Conservation (phyloP, 2,113 vertebrate species). For the Xiphophorus couchianus region DNA sequence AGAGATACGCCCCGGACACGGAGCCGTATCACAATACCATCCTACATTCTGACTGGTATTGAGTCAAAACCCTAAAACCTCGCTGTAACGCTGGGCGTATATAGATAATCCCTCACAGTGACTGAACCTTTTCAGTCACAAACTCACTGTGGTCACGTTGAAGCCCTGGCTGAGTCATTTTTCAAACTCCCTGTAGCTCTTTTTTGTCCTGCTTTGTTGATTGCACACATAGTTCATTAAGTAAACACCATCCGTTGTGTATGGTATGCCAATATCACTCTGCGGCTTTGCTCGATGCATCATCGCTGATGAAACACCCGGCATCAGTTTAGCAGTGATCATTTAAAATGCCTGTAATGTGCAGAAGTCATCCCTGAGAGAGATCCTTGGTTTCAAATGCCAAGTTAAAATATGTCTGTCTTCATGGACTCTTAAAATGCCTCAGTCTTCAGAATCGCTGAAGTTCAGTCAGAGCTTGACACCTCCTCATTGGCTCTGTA, state of each 20-base stretch:
- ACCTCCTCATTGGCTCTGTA: conserved; percentile 21
- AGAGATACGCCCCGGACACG: too few relatives aligned
- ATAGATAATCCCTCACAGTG: conserved; percentile 56
- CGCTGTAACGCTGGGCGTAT: conserved; percentile 47
- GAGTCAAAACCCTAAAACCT: conserved; percentile 61
- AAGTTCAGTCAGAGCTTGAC: conserved; percentile 23
- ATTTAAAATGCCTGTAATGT: conserved; percentile 46
- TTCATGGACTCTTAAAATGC: conserved; percentile 7
- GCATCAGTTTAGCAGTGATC: conserved; percentile 44
- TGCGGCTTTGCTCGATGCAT: conserved; percentile 49
- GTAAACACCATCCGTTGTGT: conserved; percentile 67
- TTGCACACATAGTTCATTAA: conserved; percentile 67
- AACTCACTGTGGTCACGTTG: conserved; percentile 33
- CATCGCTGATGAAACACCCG: conserved; percentile 60
- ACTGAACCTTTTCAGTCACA: conserved; percentile 26
- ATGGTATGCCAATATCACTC: conserved; percentile 62
- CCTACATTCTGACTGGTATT: conserved; percentile 62
- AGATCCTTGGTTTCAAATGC: conserved; percentile 11
- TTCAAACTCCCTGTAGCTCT: conserved; percentile 40
- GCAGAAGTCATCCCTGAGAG: conserved; percentile 8
- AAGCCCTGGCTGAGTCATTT: conserved; percentile 38
- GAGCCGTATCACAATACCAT: background rate
- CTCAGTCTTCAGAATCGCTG: conserved; percentile 8
- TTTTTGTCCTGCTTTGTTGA: conserved; percentile 50
- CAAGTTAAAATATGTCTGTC: background rate